Evolutionary conservation across 2,888 invertebrate species (phyloP).

Genomic region (Agonopterix subpropinquella): DNA sequence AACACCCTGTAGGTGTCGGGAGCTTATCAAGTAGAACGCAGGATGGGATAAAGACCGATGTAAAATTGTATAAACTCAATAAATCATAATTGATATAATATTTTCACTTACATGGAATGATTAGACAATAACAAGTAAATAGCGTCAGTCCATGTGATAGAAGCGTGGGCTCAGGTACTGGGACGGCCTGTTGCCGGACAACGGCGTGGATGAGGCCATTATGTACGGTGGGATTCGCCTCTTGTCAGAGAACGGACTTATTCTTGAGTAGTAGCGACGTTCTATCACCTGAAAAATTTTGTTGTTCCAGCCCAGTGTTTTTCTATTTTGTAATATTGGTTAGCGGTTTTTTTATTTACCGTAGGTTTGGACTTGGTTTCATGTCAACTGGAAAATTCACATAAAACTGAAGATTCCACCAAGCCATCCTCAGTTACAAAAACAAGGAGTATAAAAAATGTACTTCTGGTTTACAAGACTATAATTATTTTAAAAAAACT

Average conservation of each 20-base stretch:
- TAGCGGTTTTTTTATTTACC: too few species aligned
- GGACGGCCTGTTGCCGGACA: conserved; percentile 47
- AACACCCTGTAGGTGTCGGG: too few species aligned
- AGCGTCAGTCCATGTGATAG: conserved; percentile 70
- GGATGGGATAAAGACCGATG: too few species aligned
- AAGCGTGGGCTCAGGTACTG: conserved; percentile 72
- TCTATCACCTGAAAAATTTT: conserved; percentile 58
- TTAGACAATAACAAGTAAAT: conserved; percentile 1
- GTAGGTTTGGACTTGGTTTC: too few species aligned
- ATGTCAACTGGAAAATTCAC: too few species aligned
- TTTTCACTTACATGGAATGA: conserved; percentile 8
- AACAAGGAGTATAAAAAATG: too few species aligned
- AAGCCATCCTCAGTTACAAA: too few species aligned
- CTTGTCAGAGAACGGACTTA: conserved; percentile 70
- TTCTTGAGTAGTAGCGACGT: conserved; percentile 70
- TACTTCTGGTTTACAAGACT: too few species aligned
- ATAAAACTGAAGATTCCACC: too few species aligned
- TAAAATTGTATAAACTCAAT: neutral
- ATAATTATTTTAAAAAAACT: too few species aligned
- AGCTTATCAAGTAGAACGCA: too few species aligned
- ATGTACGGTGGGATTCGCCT: conserved; percentile 59
- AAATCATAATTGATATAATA: neutral
- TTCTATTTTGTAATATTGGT: too few species aligned
- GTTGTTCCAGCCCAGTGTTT: neutral
- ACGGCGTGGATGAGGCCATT: conserved; percentile 54